Evolutionary conservation across 1,140 invertebrate species (phyloP).

Genomic region (Lepidostoma basale): DNA sequence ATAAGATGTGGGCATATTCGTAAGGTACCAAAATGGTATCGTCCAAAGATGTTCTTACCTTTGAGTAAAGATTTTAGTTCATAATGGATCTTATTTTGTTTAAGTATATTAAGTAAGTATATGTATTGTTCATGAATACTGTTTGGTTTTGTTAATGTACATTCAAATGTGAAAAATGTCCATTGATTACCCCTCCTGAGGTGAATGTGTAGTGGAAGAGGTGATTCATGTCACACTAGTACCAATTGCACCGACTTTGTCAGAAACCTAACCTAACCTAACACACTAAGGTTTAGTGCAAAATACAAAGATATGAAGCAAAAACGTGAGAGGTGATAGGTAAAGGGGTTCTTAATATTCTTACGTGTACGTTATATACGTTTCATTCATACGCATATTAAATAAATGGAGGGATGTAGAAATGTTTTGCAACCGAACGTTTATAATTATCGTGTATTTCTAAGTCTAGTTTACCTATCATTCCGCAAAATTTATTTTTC

Average conservation of each 20-base stretch:
- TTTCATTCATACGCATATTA: background rate
- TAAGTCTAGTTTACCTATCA: conserved; percentile 28
- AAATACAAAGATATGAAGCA: background rate
- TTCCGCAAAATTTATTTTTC: conserved; percentile 2
- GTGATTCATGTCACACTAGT: background rate
- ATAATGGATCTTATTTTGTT: no score
- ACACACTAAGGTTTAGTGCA: conserved; percentile 17
- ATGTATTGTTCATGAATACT: no score
- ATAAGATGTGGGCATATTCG: no score
- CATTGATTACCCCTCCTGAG: no score
- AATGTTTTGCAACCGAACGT: background rate
- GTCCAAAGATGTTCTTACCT: no score
- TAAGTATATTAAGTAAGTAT: no score
- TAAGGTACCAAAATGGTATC: no score
- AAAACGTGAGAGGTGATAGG: background rate
- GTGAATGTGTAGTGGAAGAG: no score
- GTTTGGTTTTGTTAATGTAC: no score
- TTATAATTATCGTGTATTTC: conserved; percentile 6
- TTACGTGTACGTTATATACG: no score
- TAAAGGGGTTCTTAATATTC: background rate
- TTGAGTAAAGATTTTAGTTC: no score
- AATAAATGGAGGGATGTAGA: background rate
- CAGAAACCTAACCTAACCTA: conserved; percentile 10
- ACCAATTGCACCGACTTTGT: background rate
- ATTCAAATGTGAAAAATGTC: no score